phyloP scores from a whole-genome alignment of 2,113 vertebrate species.

The Oxyruncus cristatus region DNA sequence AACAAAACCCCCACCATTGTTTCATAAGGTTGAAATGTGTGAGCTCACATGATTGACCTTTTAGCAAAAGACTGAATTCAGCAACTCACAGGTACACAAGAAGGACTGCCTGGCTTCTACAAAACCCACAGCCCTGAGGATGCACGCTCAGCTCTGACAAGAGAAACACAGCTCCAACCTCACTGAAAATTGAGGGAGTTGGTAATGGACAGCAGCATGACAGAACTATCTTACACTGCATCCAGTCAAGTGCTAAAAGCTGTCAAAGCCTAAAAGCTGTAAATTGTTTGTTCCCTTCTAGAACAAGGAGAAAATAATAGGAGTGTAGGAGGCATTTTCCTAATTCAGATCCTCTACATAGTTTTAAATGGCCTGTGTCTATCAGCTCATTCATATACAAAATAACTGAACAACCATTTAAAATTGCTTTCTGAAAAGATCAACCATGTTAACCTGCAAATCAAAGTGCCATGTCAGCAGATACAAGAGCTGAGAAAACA shows the following conservation, averaged over 20 bases:
- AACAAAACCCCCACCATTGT: background rate
- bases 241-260: background rate
- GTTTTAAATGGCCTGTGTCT: background rate
- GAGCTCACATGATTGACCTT: background rate
- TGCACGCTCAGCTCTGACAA: background rate
- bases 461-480: conserved; percentile 7
- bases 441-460: conserved; percentile 5
- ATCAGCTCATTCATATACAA: background rate
- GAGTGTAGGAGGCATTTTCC: background rate
- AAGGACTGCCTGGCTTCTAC: background rate
- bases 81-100: rapidly evolving
- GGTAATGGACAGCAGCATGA: background rate
- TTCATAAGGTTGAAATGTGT: background rate
- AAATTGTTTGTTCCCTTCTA: background rate
- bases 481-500: conserved; percentile 11
- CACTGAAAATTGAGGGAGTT: background rate
- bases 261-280: background rate
- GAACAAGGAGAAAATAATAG: background rate
- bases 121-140: background rate
- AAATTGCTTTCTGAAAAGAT: conserved; percentile 41
- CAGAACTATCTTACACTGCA: background rate
- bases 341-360: background rate
- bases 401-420: conserved; percentile 25
- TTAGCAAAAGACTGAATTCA: background rate
- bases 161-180: background rate